Evolutionary conservation across 2,113 vertebrate species (phyloP).

Genomic region (Xyrauchen texanus): DNA sequence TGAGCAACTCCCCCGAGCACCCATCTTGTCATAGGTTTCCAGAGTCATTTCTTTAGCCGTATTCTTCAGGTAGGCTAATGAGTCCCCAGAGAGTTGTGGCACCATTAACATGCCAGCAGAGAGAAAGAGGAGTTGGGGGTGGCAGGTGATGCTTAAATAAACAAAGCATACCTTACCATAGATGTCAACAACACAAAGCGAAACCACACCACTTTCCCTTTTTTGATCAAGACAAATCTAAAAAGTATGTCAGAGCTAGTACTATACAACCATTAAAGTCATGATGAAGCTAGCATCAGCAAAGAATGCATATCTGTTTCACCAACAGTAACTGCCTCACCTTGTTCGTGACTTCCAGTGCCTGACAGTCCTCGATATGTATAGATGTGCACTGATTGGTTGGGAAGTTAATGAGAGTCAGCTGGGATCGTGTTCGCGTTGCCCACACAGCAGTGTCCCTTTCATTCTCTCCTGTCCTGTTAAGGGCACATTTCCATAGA

Average conservation of each 20-base stretch:
- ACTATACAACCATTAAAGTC: not conserved
- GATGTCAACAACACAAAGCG: not conserved
- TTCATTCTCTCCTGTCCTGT: conserved; percentile 52
- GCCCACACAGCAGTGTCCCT: conserved; percentile 59
- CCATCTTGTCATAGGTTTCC: not conserved
- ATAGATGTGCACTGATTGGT: conserved; percentile 38
- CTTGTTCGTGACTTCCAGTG: not conserved
- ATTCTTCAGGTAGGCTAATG: conserved; percentile 30
- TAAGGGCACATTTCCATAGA: conserved; percentile 75
- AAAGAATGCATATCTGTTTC: not conserved
- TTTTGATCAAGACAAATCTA: not conserved
- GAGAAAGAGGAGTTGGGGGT: conserved; percentile 1
- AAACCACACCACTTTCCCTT: not conserved
- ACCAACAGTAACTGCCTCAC: not conserved
- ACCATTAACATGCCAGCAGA: conserved; percentile 13
- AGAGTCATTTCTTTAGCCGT: conserved; percentile 19
- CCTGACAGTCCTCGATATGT: not conserved
- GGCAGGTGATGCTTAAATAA: not conserved
- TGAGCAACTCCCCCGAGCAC: not conserved
- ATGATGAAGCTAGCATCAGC: not conserved
- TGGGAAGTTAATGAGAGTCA: conserved; percentile 57
- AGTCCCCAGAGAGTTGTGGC: conserved; percentile 29
- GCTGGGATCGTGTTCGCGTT: conserved; percentile 56
- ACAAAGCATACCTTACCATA: not conserved
- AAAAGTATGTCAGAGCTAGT: conserved; percentile 7